Base-by-base conservation (phyloP, 2,888 invertebrate genomes). In the Apotomis betuletana region DNA sequence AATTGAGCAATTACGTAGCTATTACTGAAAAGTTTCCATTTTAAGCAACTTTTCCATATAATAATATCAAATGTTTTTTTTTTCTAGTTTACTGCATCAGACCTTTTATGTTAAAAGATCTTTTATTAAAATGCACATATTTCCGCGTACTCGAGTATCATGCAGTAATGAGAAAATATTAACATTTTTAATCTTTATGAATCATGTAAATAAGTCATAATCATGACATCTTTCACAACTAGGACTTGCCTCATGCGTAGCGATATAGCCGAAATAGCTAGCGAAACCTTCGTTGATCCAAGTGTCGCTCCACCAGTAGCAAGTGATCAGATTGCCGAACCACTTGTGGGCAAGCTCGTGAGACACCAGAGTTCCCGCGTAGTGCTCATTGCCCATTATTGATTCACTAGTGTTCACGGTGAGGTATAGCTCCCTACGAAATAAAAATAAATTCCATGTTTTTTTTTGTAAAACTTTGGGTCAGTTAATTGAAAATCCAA, bases 201-300 rank as follows among this genome's bases (percentile, higher is more conserved):
- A 49, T 9, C 9, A 44, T 49, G 9, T 27, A 49, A 9, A 9
- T 49, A 49, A 9, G 44, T 44, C 8, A 44, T 27, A 27, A 27
- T 27, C 27, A 27, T 27, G 27, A 27, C 27, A 27, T 27, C 27
- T 27, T 27, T 27, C 27, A 27, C 2, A 27, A 27, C 27, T 27
- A 27, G 27, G 27, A 27, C 12, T 60, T 57, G 41, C 92, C 80
- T 82, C 80, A 79, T 90, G 76, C 2, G 89, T 85, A 36, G 93
- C 94, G 57, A 94, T 91, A 77, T 96, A 96, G 76, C 96, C 95
- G 69, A 96, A 95, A 80, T 95, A 95, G 72, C 94, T 94, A 0
- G 96, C 96, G 78, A 96, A 96, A 0, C 95, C 96, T 83, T 96
- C 96, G 79, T 96, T 96, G 15, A 96, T 91, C 96, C 96, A 96